Percentiles rank a stretch among this genome's conserved stretches.
These are phyloP conservation scores for Benitochromis conjunctus DNA, from an alignment of 2,113 vertebrate genomes.

Conservation along the genomic window DNA sequence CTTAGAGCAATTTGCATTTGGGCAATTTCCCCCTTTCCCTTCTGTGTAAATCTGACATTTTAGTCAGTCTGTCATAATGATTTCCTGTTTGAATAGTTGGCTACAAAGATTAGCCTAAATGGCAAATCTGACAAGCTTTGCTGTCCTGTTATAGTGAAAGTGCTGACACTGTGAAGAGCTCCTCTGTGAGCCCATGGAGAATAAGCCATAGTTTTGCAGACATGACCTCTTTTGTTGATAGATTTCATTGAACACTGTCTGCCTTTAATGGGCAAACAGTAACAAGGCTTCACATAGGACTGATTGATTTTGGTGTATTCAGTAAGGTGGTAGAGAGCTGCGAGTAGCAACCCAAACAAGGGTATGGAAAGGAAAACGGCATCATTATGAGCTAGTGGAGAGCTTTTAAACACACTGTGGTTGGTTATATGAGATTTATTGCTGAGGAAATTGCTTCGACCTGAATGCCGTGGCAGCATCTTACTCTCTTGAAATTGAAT, in stretches of 20 bases:
- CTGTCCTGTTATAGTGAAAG: conserved; percentile 21
- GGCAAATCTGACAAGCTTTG: conserved; percentile 53
- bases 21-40: not conserved
- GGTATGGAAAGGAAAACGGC: conserved; percentile 33
- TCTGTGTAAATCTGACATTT: conserved; percentile 57
- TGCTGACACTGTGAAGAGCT: conserved; percentile 44
- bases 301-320: conserved; percentile 49
- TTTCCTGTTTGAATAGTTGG: conserved; percentile 50
- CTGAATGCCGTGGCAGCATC: conserved; percentile 43
- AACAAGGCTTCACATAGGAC: conserved; percentile 51
- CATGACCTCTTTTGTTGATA: conserved; percentile 45
- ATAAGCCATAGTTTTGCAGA: conserved; percentile 36
- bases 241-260: conserved; percentile 52
- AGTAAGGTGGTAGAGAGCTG: conserved; percentile 9
- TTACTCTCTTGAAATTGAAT: conserved; percentile 68
- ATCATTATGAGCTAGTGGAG: conserved; percentile 60
- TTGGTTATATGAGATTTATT: conserved; percentile 71
- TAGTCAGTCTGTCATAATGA: conserved; percentile 45
- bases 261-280: conserved; percentile 51
- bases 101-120: conserved; percentile 62
- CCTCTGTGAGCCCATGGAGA: not conserved
- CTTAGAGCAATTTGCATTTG: conserved; percentile 18
- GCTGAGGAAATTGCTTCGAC: conserved; percentile 65
- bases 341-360: conserved; percentile 33
- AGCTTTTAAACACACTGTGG: conserved; percentile 57